Evolutionary conservation across 2,113 vertebrate species (phyloP).

Genomic region (Mirounga angustirostris): DNA sequence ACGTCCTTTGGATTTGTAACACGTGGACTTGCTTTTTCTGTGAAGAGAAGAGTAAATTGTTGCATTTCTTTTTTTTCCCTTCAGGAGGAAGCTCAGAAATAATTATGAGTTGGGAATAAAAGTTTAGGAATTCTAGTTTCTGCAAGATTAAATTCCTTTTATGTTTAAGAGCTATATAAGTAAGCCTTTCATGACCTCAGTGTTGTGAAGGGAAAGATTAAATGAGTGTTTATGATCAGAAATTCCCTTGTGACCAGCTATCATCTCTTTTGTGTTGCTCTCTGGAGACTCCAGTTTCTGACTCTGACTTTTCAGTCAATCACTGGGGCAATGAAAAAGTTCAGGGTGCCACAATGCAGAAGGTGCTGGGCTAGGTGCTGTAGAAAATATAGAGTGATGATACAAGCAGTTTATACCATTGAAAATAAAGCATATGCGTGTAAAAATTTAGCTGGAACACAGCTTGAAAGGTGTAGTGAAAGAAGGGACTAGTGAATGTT

Average conservation of each 20-base stretch:
- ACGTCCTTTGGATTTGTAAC: conserved; percentile 36
- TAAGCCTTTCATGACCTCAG: not conserved
- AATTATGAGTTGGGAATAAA: not conserved
- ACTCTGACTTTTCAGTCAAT: not conserved
- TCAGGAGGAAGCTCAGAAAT: conserved; percentile 2
- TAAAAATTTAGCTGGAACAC: not conserved
- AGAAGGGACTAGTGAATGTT: not conserved
- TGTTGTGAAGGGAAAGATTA: not conserved
- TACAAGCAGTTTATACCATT: not conserved
- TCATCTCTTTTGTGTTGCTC: not conserved
- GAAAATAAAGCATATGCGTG: not conserved
- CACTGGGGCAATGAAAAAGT: not conserved
- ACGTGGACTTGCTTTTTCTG: conserved; percentile 58
- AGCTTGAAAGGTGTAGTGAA: not conserved
- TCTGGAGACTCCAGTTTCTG: not conserved
- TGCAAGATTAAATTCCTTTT: not conserved
- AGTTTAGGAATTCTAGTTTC: conserved; percentile 20
- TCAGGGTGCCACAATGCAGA: not conserved
- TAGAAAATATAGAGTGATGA: not conserved
- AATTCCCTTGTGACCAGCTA: not conserved
- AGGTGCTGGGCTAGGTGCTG: not conserved
- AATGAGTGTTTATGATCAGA: not conserved
- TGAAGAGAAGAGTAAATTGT: conserved; percentile 53
- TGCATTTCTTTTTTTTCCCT: not conserved
- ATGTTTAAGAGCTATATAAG: not conserved